Evolutionary conservation across 2,888 invertebrate genomes (phyloP), one percentile per base, ranked within the genome.

Genomic region (Dicranocentrus wangi): DNA sequence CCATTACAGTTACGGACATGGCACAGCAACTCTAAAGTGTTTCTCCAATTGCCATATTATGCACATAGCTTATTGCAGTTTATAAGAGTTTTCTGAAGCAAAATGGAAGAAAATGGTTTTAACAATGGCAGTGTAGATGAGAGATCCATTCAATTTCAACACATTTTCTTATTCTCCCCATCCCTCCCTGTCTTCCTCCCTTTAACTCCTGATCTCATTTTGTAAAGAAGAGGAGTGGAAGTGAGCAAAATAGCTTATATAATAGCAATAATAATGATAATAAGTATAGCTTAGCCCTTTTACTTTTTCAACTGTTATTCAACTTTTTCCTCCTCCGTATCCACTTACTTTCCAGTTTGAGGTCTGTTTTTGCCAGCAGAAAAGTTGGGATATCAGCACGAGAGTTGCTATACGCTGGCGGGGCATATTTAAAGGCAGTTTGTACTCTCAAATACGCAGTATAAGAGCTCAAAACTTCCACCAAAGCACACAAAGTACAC

Each of bases 241-340:
- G 47, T 43, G 68, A 69, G 47, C 23, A 68, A 76, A 76, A 55
- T 76, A 58, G 66, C 66, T 76, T 58, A 68, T 58, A 76, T 76
- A 76, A 76, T 68, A 28, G 76, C 68, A 76, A 76, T 68, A 76
- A 76, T 76, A 68, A 68, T 68, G 66, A 76, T 76, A 68, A 60
- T 66, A 42, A n/a, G 53, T 65, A 73, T 55, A 55, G 39, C 65
- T 25, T 43, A 51, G 42, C 66, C 25, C 73, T 32, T 53, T 21
- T 43, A 75, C 75, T 66, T 68, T 47, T 75, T 43, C 66, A 43
- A 75, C 75, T 66, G 27, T 73, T 55, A 55, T 65, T 73, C 75
- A 66, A 58, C 65, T 68, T 76, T 68, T 25, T 76, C 8, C 42
- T 43, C 27, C 32, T 53, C 27, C 25, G 5, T 17, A 10, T 61